phyloP scores from a whole-genome alignment of 2,797 vertebrate species.

The Podarcis lilfordi region DNA sequence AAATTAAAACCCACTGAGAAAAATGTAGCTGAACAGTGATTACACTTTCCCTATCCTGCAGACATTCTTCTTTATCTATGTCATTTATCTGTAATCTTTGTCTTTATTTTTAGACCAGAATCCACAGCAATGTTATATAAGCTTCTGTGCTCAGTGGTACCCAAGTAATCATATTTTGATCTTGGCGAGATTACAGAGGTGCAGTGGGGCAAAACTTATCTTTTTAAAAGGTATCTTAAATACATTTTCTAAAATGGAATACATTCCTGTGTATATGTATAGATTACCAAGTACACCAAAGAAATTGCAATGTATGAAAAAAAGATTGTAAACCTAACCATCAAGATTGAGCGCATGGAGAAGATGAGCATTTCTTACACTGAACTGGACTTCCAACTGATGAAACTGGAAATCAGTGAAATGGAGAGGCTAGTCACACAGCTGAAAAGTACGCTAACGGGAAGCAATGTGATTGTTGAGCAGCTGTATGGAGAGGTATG shows the following conservation, averaged over 20 bases:
- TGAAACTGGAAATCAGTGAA: slow-evolving; percentile 83
- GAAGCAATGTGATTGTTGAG: slow-evolving; percentile 76
- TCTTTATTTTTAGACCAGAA: slow-evolving; percentile 54
- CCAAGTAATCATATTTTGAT: slow-evolving; percentile 50
- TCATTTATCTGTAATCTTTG: slow-evolving; percentile 48
- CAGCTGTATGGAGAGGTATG: slow-evolving; percentile 84
- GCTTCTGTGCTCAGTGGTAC: slow-evolving; percentile 53
- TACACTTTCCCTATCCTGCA: slow-evolving; percentile 33
- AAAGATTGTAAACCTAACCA: slow-evolving; percentile 79
- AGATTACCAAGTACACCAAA: slow-evolving; percentile 81
- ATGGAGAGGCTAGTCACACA: slow-evolving; percentile 81
- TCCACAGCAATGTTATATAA: slow-evolving; percentile 49
- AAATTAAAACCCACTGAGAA: slow-evolving; percentile 36
- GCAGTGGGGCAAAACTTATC: slow-evolving; percentile 37
- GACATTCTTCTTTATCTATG: slow-evolving; percentile 17
- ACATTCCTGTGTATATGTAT: slow-evolving; percentile 14
- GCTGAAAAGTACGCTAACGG: slow-evolving; percentile 76
- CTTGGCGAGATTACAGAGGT: slow-evolving; percentile 25
- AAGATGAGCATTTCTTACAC: slow-evolving; percentile 77
- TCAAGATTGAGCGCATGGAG: slow-evolving; percentile 79
- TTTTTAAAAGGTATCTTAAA: slow-evolving; percentile 10
- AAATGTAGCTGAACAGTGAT: slow-evolving; percentile 34
- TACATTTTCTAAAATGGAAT: slow-evolving; percentile 21
- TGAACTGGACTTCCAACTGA: slow-evolving; percentile 87
- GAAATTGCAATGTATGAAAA: slow-evolving; percentile 79